Evolutionary conservation across 2,797 vertebrate species (phyloP).

Genomic region (Natrix natrix): DNA sequence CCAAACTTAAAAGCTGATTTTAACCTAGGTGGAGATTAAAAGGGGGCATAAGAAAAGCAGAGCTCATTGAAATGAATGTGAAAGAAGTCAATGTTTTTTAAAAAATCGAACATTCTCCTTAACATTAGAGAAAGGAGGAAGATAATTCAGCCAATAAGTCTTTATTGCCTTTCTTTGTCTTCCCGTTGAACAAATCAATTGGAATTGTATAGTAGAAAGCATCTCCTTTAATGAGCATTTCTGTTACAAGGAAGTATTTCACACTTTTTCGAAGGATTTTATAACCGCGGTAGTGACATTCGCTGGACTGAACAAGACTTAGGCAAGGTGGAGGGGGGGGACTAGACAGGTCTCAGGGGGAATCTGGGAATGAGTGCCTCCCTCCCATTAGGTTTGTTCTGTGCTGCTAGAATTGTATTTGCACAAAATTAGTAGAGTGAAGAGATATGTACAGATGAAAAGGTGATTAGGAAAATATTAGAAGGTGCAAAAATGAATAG

Average conservation of each 20-base stretch:
- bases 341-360: not conserved
- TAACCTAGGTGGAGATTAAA: conserved; percentile 46
- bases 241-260: not conserved
- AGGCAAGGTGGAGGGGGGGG: fast-evolving
- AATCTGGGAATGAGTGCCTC: not conserved
- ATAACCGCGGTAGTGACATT: not conserved
- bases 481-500: too few relatives aligned
- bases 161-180: not conserved
- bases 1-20: conserved; percentile 59
- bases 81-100: conserved; percentile 17
- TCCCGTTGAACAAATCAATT: not conserved
- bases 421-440: too few relatives aligned
- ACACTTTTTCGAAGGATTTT: not conserved
- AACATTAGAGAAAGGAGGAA: not conserved
- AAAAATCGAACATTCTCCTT: conserved; percentile 32
- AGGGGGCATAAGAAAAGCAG: conserved; percentile 42
- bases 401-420: not conserved
- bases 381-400: not conserved
- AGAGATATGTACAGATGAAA: too few relatives aligned
- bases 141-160: not conserved
- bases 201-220: not conserved
- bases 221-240: not conserved
- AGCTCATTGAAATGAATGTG: conserved; percentile 48
- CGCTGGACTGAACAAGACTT: not conserved
- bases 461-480: too few relatives aligned